Conservation (phyloP, 2,888 invertebrate genomes). For the Saturnia pavonia region DNA sequence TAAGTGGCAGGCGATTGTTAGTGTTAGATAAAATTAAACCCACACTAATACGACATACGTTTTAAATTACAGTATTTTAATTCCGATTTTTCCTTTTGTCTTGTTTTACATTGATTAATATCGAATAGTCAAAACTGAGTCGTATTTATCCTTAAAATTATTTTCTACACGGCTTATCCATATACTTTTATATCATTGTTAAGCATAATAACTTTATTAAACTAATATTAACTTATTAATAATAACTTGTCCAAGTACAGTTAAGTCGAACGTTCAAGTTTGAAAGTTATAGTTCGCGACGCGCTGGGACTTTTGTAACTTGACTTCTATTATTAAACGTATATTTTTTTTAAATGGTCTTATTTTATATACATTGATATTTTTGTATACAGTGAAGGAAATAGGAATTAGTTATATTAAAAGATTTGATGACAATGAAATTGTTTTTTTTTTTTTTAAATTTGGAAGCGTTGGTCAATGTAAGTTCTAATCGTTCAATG, state of each 20-base stretch:
- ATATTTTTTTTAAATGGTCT: neutral
- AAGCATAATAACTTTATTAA: conserved; percentile 11
- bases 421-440: too few relatives aligned
- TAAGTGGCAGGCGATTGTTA: too few relatives aligned
- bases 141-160: neutral
- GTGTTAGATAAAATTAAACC: too few relatives aligned
- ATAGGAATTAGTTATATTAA: too few relatives aligned
- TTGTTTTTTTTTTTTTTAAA: too few relatives aligned
- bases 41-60: too few relatives aligned
- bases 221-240: conserved; percentile 14
- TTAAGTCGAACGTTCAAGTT: conserved; percentile 10
- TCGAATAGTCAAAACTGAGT: neutral
- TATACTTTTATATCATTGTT: neutral
- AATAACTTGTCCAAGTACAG: conserved; percentile 11
- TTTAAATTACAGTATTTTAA: too few relatives aligned
- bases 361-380: neutral
- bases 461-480: too few relatives aligned
- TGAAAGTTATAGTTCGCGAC: conserved; percentile 7
- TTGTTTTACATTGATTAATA: too few relatives aligned
- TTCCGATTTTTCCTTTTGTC: too few relatives aligned
- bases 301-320: neutral
- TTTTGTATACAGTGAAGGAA: too few relatives aligned
- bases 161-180: neutral
- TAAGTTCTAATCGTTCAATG: too few relatives aligned
- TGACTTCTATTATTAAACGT: neutral